Evolutionary conservation across 2,797 vertebrate species (phyloP).

Genomic region (Clamator glandarius): DNA sequence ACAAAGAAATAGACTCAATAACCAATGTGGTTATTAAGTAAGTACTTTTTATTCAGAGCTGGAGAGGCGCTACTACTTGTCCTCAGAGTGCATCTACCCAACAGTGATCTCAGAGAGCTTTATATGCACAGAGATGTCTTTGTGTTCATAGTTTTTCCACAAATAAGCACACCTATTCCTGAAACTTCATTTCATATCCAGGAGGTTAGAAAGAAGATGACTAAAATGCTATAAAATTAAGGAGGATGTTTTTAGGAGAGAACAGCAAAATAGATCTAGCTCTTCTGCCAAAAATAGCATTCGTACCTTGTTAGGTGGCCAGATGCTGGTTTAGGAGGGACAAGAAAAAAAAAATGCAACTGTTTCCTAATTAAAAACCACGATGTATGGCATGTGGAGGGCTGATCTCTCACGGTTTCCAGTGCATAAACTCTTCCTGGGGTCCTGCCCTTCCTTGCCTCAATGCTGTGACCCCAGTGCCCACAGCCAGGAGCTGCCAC

Average conservation of each 20-base stretch:
- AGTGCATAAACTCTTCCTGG: not conserved
- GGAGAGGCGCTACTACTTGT: too few relatives aligned
- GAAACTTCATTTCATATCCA: too few relatives aligned
- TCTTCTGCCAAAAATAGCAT: not conserved
- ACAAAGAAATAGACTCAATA: too few relatives aligned
- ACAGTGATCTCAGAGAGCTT: too few relatives aligned
- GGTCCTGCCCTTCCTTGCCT: not conserved
- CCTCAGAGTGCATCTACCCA: too few relatives aligned
- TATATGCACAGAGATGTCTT: too few relatives aligned
- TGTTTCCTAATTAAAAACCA: not conserved
- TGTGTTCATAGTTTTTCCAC: too few relatives aligned
- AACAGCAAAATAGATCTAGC: not conserved
- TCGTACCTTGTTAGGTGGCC: not conserved
- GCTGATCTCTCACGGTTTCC: not conserved
- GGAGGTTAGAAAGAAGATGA: too few relatives aligned
- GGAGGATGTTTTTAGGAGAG: not conserved
- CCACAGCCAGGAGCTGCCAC: not conserved
- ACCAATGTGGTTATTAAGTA: too few relatives aligned
- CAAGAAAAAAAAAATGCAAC: not conserved
- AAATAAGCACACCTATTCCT: too few relatives aligned
- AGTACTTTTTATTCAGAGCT: too few relatives aligned
- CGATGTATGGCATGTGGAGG: rapidly evolving
- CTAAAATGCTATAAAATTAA: not conserved
- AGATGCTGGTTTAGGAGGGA: not conserved
- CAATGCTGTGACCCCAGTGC: not conserved